Evolutionary conservation across 2,888 invertebrate genomes (phyloP).

Genomic region (Alviniconcha strummeri): DNA sequence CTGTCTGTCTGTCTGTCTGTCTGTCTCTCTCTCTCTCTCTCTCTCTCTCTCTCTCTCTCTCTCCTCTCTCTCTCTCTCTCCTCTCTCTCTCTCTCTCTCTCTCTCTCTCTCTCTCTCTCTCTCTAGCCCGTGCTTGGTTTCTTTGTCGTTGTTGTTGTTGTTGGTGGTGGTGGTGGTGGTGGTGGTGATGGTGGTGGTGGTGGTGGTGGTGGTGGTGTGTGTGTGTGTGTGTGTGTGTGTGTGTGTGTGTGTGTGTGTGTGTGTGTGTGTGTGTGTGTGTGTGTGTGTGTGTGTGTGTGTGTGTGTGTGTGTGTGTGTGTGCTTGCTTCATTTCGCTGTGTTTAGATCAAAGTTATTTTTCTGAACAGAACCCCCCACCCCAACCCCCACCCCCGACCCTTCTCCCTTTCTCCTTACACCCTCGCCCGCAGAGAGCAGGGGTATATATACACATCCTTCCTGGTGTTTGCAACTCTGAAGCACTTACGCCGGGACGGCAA

Average conservation of each 20-base stretch:
- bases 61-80: constrained; percentile 8
- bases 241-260: constrained; percentile 6
- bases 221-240: neutral
- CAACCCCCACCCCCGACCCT: too few relatives aligned
- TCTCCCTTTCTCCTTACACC: too few relatives aligned
- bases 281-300: constrained; percentile 10
- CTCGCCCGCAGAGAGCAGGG: too few relatives aligned
- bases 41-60: constrained; percentile 16
- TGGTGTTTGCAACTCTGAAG: too few relatives aligned
- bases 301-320: constrained; percentile 7
- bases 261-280: constrained; percentile 17
- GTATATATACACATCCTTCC: too few relatives aligned
- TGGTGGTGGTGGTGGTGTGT: neutral
- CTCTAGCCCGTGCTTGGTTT: too few relatives aligned
- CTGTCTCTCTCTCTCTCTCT: neutral
- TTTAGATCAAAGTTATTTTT: too few relatives aligned
- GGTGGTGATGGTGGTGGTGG: too few relatives aligned
- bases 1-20: neutral
- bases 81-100: constrained; percentile 4
- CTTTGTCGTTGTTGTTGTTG: too few relatives aligned
- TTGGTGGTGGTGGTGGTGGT: too few relatives aligned
- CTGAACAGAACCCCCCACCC: too few relatives aligned
- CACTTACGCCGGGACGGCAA: too few relatives aligned
- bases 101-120: neutral
- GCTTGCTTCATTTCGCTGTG: neutral